A percentile compares a stretch with the other conserved stretches of the same genome.
Conservation (phyloP, 2,797 vertebrate genomes). For the Acanthis flammea region DNA sequence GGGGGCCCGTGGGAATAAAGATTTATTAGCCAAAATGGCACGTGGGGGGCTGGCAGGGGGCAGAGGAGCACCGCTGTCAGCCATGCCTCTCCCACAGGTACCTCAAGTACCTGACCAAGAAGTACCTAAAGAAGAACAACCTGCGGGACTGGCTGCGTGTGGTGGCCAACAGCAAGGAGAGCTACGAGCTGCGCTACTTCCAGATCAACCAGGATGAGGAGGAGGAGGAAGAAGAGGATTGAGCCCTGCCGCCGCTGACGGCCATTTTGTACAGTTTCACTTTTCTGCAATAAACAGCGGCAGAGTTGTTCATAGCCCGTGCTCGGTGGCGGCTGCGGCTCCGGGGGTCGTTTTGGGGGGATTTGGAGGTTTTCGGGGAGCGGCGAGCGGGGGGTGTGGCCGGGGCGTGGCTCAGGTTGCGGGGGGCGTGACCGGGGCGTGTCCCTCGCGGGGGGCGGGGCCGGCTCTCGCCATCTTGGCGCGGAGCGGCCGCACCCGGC, state of each 20-base stretch:
- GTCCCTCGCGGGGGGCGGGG: background rate
- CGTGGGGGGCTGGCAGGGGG: background rate
- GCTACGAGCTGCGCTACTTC: constrained; percentile 95
- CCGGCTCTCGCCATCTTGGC: constrained; percentile 69
- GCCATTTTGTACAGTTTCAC: constrained; percentile 76
- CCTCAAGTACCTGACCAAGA: constrained; percentile 97
- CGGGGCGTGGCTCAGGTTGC: fast-evolving
- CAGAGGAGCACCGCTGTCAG: background rate
- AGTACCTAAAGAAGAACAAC: constrained; percentile 99
- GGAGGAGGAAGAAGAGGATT: constrained; percentile 96
- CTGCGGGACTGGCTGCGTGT: constrained; percentile 96
- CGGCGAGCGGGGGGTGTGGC: fast-evolving
- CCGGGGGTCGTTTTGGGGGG: background rate
- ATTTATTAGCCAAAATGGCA: background rate
- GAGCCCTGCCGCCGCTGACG: constrained; percentile 48
- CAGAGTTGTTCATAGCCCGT: background rate
- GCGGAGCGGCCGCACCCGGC: constrained; percentile 63
- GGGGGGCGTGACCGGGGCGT: background rate
- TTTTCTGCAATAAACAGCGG: constrained; percentile 83
- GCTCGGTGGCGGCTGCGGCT: background rate
- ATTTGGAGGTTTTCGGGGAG: background rate
- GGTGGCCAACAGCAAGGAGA: constrained; percentile 90
- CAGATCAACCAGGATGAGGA: constrained; percentile 97
- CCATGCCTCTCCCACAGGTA: constrained; percentile 77
- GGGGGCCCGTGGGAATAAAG: fast-evolving